Conservation (phyloP, 2,888 invertebrate species). For the Phyto melanocephala region DNA sequence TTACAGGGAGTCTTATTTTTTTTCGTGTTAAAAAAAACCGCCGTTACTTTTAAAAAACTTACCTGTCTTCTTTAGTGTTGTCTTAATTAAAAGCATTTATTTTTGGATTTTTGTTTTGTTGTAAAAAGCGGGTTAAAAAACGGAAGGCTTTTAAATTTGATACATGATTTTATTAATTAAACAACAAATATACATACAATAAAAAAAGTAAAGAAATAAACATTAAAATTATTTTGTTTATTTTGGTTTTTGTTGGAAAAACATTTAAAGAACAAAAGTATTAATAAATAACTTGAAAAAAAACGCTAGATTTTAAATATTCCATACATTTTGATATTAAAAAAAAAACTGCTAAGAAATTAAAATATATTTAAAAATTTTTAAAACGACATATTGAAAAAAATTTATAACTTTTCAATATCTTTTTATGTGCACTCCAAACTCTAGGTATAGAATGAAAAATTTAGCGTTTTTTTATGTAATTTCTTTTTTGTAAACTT, state of each 20-base stretch:
- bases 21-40: background rate
- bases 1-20: background rate
- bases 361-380: background rate
- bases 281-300: slow-evolving; percentile 11
- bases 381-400: background rate
- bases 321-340: no score
- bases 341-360: no score
- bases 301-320: slow-evolving; percentile 32
- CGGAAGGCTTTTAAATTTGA: slow-evolving; percentile 27
- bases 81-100: slow-evolving; percentile 41
- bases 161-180: slow-evolving; percentile 57
- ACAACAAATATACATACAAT: slow-evolving; percentile 63
- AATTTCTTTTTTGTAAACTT: slow-evolving; percentile 12
- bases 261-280: slow-evolving; percentile 52
- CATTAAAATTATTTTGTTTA: slow-evolving; percentile 65
- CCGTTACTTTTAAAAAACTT: background rate
- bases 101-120: slow-evolving; percentile 9
- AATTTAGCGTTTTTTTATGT: slow-evolving; percentile 44
- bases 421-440: no score
- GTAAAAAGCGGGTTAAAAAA: slow-evolving; percentile 37
- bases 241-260: slow-evolving; percentile 16
- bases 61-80: slow-evolving; percentile 20
- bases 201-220: slow-evolving; percentile 62
- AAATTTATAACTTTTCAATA: background rate
- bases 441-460: no score